Conservation (phyloP, 2,797 vertebrate species). For the Natrix natrix region DNA sequence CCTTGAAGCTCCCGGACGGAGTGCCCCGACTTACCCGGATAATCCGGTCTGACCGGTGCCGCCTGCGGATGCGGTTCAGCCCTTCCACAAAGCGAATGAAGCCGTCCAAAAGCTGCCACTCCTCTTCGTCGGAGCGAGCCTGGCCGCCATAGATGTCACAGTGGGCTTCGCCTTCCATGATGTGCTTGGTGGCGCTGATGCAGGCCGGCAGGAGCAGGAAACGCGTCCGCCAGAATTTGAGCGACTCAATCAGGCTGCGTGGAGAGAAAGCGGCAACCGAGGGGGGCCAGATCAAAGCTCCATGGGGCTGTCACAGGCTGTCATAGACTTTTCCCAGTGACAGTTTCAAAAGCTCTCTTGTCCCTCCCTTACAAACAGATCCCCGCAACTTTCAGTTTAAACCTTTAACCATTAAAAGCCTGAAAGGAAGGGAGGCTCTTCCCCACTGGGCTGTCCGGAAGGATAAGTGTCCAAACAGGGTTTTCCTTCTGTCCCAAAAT, state of each 20-base stretch:
- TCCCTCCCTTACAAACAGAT: not conserved
- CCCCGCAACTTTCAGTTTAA: not conserved
- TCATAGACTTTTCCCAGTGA: not conserved
- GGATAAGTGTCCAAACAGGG: not conserved
- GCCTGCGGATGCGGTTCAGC: slow-evolving; percentile 92
- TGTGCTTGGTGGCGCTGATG: slow-evolving; percentile 87
- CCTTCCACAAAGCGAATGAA: slow-evolving; percentile 97
- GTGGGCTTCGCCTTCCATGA: slow-evolving; percentile 86
- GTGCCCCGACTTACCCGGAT: slow-evolving; percentile 80
- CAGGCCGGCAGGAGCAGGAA: slow-evolving; percentile 92
- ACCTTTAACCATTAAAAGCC: not conserved
- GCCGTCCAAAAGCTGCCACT: slow-evolving; percentile 89
- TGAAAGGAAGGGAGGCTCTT: not conserved
- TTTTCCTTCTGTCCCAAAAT: not conserved
- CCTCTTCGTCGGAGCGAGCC: slow-evolving; percentile 79
- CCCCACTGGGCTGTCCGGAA: not conserved
- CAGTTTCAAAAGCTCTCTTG: not conserved
- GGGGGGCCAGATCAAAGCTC: not conserved
- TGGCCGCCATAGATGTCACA: slow-evolving; percentile 93
- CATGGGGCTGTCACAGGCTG: not conserved
- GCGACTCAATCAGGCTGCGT: slow-evolving; percentile 89
- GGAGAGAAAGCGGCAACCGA: rapidly evolving
- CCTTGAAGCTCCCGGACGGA: not conserved
- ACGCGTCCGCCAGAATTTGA: slow-evolving; percentile 98
- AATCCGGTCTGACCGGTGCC: slow-evolving; percentile 93